These are phyloP conservation scores for Argyrosomus japonicus DNA, from an alignment of 2,113 vertebrate genomes.

Conservation along the genomic window DNA sequence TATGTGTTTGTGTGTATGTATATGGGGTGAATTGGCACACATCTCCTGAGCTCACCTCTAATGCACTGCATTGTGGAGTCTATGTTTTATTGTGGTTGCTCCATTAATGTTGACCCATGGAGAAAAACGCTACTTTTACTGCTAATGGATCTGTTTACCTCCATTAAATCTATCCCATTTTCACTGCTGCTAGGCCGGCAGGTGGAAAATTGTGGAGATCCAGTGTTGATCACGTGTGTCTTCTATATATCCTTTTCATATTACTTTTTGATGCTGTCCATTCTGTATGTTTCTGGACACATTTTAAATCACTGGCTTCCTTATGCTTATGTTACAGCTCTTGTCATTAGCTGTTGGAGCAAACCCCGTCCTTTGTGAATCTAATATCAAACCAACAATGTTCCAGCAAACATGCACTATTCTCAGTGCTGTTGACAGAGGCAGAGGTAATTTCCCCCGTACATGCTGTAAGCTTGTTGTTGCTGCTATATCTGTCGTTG, in stretches of 20 bases:
- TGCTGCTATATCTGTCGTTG: conserved; percentile 25
- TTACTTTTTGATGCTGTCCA: background rate
- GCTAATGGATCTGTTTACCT: conserved; percentile 73
- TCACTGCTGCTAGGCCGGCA: background rate
- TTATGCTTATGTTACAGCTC: no score
- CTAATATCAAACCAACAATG: conserved; percentile 11
- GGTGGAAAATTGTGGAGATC: conserved; percentile 12
- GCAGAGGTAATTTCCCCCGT: conserved; percentile 45
- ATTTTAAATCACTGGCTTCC: background rate
- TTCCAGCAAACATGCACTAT: conserved; percentile 17
- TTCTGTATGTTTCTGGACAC: background rate
- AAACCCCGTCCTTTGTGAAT: background rate
- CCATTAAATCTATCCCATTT: conserved; percentile 44
- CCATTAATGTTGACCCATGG: conserved; percentile 56
- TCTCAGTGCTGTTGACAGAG: conserved; percentile 36
- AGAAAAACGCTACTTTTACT: conserved; percentile 54
- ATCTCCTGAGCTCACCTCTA: conserved; percentile 14
- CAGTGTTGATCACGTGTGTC: background rate
- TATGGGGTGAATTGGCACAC: background rate
- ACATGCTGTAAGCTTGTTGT: conserved; percentile 29
- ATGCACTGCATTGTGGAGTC: background rate
- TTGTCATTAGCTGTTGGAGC: background rate
- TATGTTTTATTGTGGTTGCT: conserved; percentile 49
- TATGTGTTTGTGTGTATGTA: background rate
- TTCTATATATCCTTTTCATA: conserved; percentile 1